Percentiles rank a stretch among this genome's conserved stretches.
These are phyloP conservation scores for Drosophila sucinea DNA, from an alignment of 1,140 invertebrate genomes.

Conservation along the genomic window DNA sequence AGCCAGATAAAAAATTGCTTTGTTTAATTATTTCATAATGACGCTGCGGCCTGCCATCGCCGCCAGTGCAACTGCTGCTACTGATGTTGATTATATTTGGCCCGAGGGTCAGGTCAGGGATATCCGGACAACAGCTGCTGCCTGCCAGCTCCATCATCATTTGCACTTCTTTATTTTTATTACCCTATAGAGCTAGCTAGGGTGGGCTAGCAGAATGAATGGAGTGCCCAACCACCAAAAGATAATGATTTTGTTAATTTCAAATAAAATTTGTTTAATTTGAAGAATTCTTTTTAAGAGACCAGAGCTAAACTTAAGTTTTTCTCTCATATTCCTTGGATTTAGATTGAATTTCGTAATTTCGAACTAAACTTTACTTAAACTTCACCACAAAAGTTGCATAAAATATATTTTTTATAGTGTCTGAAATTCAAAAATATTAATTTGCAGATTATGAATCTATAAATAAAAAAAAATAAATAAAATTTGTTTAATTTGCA, in stretches of 20 bases:
- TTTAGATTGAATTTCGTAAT: too few species aligned
- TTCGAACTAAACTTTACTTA: too few species aligned
- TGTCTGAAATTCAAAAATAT: too few species aligned
- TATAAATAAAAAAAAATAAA: too few species aligned
- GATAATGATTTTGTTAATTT: slow-evolving; percentile 10
- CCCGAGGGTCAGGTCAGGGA: slow-evolving; percentile 73
- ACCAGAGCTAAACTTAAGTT: too few species aligned
- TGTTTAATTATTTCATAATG: slow-evolving; percentile 81
- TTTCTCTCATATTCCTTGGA: too few species aligned
- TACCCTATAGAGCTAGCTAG: slow-evolving; percentile 34
- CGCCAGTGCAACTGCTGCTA: slow-evolving; percentile 22
- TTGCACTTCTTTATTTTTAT: slow-evolving; percentile 61
- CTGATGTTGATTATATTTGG: slow-evolving; percentile 75
- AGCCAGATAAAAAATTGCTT: slow-evolving; percentile 75
- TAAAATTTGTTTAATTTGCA: too few species aligned
- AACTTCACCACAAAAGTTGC: too few species aligned
- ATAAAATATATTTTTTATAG: too few species aligned
- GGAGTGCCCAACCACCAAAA: neutral
- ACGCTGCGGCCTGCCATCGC: slow-evolving; percentile 63
- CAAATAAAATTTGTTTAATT: neutral
- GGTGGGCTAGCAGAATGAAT: neutral
- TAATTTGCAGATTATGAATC: too few species aligned
- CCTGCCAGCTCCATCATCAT: slow-evolving; percentile 48
- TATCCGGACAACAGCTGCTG: slow-evolving; percentile 62
- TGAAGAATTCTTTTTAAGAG: neutral